Conservation (phyloP, 2,888 invertebrate genomes). For the Xylota sylvarum region DNA sequence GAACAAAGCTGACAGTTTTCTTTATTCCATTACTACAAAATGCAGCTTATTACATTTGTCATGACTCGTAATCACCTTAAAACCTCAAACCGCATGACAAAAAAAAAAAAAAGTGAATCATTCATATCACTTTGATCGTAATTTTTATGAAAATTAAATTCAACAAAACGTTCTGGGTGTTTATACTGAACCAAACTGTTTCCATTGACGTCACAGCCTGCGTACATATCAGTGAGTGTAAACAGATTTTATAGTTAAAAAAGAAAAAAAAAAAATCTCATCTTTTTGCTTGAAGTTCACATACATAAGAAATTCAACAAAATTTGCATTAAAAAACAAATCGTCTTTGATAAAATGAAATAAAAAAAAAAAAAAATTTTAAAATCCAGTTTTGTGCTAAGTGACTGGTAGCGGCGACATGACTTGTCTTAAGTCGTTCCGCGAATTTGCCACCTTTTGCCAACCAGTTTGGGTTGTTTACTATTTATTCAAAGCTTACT, state of each 20-base stretch:
- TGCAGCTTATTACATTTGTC: conserved; percentile 7
- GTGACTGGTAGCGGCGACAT: conserved; percentile 19
- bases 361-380: not conserved
- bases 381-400: conserved; percentile 36
- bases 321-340: conserved; percentile 8
- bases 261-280: conserved; percentile 24
- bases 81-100: not conserved
- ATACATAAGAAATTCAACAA: not conserved
- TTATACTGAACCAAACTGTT: conserved; percentile 25
- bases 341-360: conserved; percentile 14
- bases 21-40: conserved; percentile 13
- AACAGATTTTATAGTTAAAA: conserved; percentile 34
- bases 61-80: conserved; percentile 22
- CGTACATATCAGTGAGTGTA: conserved; percentile 38
- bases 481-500: conserved; percentile 2
- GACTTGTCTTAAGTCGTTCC: conserved; percentile 24
- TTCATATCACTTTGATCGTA: conserved; percentile 45
- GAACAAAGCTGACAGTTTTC: conserved; percentile 25
- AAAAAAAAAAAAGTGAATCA: conserved; percentile 36
- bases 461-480: conserved; percentile 38
- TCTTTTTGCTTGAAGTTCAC: not conserved
- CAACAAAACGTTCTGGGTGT: conserved; percentile 23
- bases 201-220: conserved; percentile 61
- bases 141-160: conserved; percentile 36
- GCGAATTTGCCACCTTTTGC: conserved; percentile 52